These are phyloP conservation scores for Aselliscus stoliczkanus DNA, from an alignment of 2,797 vertebrate genomes.

Conservation along the genomic window DNA sequence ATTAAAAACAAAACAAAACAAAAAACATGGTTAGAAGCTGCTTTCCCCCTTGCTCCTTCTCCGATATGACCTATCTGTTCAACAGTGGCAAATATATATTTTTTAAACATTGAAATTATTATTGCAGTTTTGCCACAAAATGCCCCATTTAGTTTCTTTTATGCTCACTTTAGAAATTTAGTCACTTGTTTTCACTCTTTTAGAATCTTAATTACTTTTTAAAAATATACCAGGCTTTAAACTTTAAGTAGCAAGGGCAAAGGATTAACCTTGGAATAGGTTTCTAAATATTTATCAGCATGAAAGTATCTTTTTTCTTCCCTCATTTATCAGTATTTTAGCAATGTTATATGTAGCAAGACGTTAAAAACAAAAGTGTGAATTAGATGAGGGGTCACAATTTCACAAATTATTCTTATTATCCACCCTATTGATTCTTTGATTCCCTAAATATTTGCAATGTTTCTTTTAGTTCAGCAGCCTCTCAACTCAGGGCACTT, in stretches of 20 bases:
- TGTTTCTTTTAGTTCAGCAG: background rate
- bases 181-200: background rate
- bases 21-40: conserved; percentile 57
- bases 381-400: background rate
- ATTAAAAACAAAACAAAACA: conserved; percentile 27
- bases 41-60: background rate
- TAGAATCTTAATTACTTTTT: conserved; percentile 36
- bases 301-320: background rate
- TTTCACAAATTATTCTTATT: background rate
- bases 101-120: conserved; percentile 50
- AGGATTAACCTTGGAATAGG: conserved; percentile 22
- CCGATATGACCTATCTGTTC: background rate
- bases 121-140: background rate
- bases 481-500: background rate
- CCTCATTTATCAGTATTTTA: background rate
- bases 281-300: conserved; percentile 50
- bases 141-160: background rate
- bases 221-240: background rate
- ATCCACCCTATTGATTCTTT: background rate
- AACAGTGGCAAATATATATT: conserved; percentile 22
- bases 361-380: background rate
- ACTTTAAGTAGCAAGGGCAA: conserved; percentile 22
- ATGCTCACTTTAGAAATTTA: background rate
- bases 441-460: background rate
- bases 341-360: background rate